phyloP scores from a whole-genome alignment of 2,797 vertebrate genomes.

The Sphenopsis melanotis region DNA sequence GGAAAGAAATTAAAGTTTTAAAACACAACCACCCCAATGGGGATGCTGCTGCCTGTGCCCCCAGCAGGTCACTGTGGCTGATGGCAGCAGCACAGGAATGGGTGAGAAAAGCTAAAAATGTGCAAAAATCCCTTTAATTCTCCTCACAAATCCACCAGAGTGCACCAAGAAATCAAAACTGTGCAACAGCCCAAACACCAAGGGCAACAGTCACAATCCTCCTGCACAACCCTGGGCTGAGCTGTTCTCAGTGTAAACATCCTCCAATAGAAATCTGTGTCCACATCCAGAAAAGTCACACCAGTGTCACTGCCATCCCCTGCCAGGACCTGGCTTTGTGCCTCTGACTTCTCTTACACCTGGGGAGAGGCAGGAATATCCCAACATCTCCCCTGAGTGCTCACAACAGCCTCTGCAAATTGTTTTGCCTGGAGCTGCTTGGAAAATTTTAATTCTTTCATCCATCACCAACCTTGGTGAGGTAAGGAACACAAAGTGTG shows the following conservation, averaged over 20 bases:
- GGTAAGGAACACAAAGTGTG: neutral
- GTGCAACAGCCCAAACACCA: accelerated
- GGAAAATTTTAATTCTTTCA: neutral
- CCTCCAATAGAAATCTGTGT: neutral
- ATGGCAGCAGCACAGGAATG: neutral
- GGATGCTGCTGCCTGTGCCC: accelerated
- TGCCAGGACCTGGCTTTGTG: neutral
- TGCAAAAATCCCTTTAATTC: neutral
- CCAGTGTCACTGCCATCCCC: neutral
- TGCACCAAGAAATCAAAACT: accelerated
- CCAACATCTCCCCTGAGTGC: neutral
- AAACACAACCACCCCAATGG: neutral
- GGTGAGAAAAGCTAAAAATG: neutral
- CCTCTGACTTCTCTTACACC: neutral
- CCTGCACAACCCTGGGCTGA: neutral
- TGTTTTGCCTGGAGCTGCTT: neutral
- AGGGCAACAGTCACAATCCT: neutral
- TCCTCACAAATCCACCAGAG: neutral
- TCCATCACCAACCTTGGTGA: neutral
- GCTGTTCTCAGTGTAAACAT: neutral
- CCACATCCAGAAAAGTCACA: neutral
- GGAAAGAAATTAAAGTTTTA: neutral
- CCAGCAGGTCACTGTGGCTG: neutral
- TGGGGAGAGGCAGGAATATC: neutral
- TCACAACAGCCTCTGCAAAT: neutral